phyloP scores from a whole-genome alignment of 1,140 invertebrate genomes.

The Nymphalis io region DNA sequence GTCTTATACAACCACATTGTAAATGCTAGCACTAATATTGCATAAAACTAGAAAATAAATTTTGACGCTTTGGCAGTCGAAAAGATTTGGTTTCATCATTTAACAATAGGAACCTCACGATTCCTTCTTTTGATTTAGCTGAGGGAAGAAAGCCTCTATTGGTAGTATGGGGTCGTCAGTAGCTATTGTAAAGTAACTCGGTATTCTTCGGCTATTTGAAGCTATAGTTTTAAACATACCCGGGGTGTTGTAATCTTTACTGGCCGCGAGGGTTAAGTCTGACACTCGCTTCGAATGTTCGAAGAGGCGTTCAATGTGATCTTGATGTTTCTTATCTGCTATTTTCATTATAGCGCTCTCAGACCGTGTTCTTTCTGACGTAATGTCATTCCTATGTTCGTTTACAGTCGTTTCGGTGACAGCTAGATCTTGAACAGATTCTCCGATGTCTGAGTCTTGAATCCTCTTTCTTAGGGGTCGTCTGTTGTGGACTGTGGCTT shows the following conservation, averaged over 20 bases:
- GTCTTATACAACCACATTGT: slow-evolving; percentile 36
- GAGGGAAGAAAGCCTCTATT: slow-evolving; percentile 84
- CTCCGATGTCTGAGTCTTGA: slow-evolving; percentile 65
- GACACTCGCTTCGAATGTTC: slow-evolving; percentile 82
- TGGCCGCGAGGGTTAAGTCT: slow-evolving; percentile 81
- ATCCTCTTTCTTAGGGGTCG: slow-evolving; percentile 67
- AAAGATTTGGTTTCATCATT: slow-evolving; percentile 65
- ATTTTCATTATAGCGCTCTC: slow-evolving; percentile 82
- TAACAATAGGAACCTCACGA: slow-evolving; percentile 61
- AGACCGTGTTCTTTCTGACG: slow-evolving; percentile 74
- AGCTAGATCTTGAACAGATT: slow-evolving; percentile 67
- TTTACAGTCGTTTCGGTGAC: slow-evolving; percentile 60
- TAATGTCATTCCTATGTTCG: slow-evolving; percentile 64
- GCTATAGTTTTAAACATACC: slow-evolving; percentile 81
- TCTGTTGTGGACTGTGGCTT: slow-evolving; percentile 50
- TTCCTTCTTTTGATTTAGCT: slow-evolving; percentile 82
- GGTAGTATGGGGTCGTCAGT: slow-evolving; percentile 84
- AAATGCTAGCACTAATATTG: slow-evolving; percentile 39
- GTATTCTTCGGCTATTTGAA: slow-evolving; percentile 79
- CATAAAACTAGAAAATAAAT: slow-evolving; percentile 36
- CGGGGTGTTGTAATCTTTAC: slow-evolving; percentile 82
- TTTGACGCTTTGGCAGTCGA: slow-evolving; percentile 71
- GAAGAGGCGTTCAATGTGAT: slow-evolving; percentile 65
- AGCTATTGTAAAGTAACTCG: slow-evolving; percentile 83
- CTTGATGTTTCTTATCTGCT: slow-evolving; percentile 73